Base-by-base conservation (phyloP, 2,888 invertebrate genomes). In the Neoscelio sp. region DNA sequence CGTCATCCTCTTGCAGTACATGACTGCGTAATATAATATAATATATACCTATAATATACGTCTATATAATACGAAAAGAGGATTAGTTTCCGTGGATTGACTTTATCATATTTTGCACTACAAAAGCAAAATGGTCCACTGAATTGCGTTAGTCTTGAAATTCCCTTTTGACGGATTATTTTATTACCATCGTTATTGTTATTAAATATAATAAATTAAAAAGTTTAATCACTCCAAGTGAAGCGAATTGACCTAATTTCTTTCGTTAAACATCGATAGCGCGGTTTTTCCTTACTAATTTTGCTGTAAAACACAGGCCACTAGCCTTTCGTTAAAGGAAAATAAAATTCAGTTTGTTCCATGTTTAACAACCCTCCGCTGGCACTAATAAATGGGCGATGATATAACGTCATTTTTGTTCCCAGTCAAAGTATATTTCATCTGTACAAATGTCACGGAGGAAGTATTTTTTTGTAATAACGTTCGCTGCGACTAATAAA, bases 361-460 rank as follows among this genome's bases (percentile, higher is more conserved):
- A 62, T 48, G 64, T 50, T 64, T 10, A 64, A 64, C 64, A 50
- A 50, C 64, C 40, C 64, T 48, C 10, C 46, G 23, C 38, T 26
- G 15, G 40, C 50, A 15, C 50, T 64, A 64, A 64, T 38, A 64
- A 50, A 64, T 48, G 40, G n/a, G 12, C 50, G 40, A 42, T 65
- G 52, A 52, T 52, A 30, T 42, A 65, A 65, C 65, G 28, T 65
- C 40, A 65, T 28, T 42, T 52, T 42, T 50, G 50, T 50, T 64
- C 38, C 64, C 64, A 38, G 62, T 48, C 64, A 50, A 64, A 18
- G 42, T 52, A 42, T 54, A 54, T 52, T 52, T 44, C 65, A 54
- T 65, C 42, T 42, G 42, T 65, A 40, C 54, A 50, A 64, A 50
- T 64, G 64, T 64, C 62, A 64, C 13, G 48, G 26, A 8, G 38